A percentile compares a stretch with the other conserved stretches of the same genome.
These are phyloP conservation scores for Cryptoleucopteryx plumbea DNA, from an alignment of 2,113 vertebrate species.

Conservation along the genomic window DNA sequence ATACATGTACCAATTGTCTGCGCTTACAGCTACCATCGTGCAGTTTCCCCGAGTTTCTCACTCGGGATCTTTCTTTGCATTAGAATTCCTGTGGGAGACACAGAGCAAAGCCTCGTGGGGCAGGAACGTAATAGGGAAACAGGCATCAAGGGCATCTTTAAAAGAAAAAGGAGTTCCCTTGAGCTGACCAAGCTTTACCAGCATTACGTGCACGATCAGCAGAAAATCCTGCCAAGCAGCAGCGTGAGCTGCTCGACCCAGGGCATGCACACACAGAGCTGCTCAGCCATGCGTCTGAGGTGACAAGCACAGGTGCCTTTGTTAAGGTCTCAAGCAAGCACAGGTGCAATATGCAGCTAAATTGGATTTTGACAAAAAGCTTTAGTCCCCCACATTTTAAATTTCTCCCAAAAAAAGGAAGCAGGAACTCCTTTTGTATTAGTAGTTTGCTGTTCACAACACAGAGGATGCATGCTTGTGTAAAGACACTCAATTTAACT, in stretches of 20 bases:
- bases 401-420: background rate
- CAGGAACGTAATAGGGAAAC: background rate
- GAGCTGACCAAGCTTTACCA: background rate
- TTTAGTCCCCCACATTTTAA: background rate
- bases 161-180: background rate
- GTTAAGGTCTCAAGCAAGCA: background rate
- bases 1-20: accelerated
- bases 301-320: accelerated
- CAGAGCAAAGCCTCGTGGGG: background rate
- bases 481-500: background rate
- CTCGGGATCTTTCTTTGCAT: background rate
- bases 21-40: accelerated
- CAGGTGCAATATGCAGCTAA: background rate
- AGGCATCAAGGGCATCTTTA: background rate
- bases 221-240: background rate
- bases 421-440: background rate
- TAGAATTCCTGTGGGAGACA: background rate
- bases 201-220: background rate
- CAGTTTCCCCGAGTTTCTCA: background rate
- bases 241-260: background rate
- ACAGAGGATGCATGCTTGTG: accelerated
- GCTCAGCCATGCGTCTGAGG: too few species aligned
- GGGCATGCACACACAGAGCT: background rate
- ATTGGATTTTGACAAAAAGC: background rate
- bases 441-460: background rate